Evolutionary conservation across 2,888 invertebrate genomes (phyloP), one percentile per base, ranked within the genome.

Genomic region (Drosophila histrio): DNA sequence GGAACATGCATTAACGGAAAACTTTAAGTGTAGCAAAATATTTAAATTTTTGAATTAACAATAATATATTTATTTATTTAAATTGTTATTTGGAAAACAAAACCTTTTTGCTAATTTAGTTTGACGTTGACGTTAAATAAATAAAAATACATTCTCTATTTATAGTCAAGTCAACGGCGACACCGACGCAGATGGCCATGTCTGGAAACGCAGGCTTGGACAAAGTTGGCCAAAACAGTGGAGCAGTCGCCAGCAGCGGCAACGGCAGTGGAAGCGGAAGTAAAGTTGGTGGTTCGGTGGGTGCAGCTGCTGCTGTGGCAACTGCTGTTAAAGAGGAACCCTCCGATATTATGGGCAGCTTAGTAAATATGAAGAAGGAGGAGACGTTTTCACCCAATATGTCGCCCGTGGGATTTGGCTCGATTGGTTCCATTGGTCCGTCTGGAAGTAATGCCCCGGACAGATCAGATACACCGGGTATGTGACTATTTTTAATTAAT

Each of bases 331-430:
- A 89, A 41, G 89, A 90, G 41, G 89, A 90, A 58, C 85, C 89
- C 3, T n/a, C 65, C 0, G 88, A 87, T 57, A 66, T 85, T 9
- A 59, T 91, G 3, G 69, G 75, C 6, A 85, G 74, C 46, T 64
- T 90, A 11, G 80, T 79, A 0, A 88, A 80, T 47, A 72, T 90
- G 47, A 91, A 91, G 53, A 91, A 91, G 32, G 91, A 91, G 53
- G 91, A 90, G 44, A 68, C 70, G 6, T 72, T 84, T 24, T 88
- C 90, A 2, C 89, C 89, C 21, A 88, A 81, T 24, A 87, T 91
- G 84, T 91, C 91, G 1, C 91, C 91, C 7, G 89, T 89, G 44
- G 91, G 91, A 4, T 91, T 91, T 68, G 89, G 89, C 11, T 80
- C 90, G 3, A 81, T 90, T 53, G 87, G 87, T 17, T 75, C 90